These are phyloP conservation scores for Anomalospiza imberbis DNA, from an alignment of 2,797 vertebrate genomes.

Conservation along the genomic window DNA sequence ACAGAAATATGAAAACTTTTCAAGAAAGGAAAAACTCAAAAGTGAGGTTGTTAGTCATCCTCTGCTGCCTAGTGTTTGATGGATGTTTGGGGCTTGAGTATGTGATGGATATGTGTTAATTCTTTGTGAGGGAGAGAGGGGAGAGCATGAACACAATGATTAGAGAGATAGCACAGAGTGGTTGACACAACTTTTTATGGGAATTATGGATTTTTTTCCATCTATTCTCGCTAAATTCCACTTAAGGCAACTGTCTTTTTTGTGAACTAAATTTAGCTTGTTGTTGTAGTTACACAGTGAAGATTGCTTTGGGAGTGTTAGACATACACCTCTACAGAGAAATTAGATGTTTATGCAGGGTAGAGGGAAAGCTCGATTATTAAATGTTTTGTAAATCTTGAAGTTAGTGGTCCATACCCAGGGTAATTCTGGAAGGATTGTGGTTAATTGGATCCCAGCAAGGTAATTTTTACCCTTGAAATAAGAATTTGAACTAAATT, in stretches of 20 bases:
- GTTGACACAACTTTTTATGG: not conserved
- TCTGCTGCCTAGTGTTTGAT: not conserved
- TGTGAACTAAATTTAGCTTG: not conserved
- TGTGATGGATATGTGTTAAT: not conserved
- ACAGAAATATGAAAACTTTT: not conserved
- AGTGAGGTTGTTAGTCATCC: not conserved
- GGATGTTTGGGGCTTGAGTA: not conserved
- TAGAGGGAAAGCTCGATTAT: not conserved
- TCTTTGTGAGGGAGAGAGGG: not conserved
- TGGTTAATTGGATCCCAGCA: not conserved
- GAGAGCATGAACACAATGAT: rapidly evolving
- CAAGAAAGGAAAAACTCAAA: not conserved
- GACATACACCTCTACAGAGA: not conserved
- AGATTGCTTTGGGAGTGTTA: not conserved
- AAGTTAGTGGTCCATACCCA: not conserved
- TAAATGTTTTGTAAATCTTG: not conserved
- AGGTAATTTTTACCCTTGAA: not conserved
- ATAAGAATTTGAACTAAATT: not conserved
- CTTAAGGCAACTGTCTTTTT: not conserved
- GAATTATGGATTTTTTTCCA: not conserved
- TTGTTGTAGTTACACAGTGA: not conserved
- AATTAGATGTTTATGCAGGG: not conserved
- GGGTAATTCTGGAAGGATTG: not conserved
- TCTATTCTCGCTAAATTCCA: not conserved
- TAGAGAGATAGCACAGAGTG: not conserved